A percentile compares a stretch with the other conserved stretches of the same genome.
These are phyloP conservation scores for Ophion obscuratus DNA, from an alignment of 2,888 invertebrate genomes.

Conservation along the genomic window DNA sequence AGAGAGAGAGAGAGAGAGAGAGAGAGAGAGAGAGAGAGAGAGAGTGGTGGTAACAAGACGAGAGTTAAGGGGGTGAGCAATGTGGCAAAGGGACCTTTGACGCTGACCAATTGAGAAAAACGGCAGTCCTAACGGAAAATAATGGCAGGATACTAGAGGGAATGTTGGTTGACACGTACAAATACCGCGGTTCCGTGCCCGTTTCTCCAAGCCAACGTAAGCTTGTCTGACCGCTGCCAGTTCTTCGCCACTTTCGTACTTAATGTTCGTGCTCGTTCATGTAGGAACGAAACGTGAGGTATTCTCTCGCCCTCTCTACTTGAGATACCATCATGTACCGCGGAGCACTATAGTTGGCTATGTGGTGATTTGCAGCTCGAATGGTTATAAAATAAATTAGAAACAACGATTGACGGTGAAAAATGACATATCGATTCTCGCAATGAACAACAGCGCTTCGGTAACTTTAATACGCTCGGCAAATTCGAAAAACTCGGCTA, in stretches of 20 bases:
- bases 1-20: constrained; percentile 19
- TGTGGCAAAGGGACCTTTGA: constrained; percentile 64
- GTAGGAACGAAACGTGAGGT: background rate
- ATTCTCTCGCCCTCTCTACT: background rate
- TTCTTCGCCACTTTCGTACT: constrained; percentile 45
- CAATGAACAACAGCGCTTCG: background rate
- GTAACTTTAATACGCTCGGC: too few species aligned
- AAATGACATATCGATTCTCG: background rate
- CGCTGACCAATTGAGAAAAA: constrained; percentile 78
- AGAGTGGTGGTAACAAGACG: constrained; percentile 34
- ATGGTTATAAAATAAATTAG: constrained; percentile 14
- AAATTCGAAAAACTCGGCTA: too few species aligned
- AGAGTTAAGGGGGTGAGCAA: constrained; percentile 33
- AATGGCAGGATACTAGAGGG: constrained; percentile 68
- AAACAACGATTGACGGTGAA: constrained; percentile 1
- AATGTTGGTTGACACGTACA: constrained; percentile 62
- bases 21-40: constrained; percentile 25
- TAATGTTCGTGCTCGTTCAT: constrained; percentile 2
- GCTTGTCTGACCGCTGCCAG: constrained; percentile 52
- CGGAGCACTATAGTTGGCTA: constrained; percentile 7
- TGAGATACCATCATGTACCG: constrained; percentile 1
- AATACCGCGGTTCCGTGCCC: constrained; percentile 49
- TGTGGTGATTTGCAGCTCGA: constrained; percentile 14
- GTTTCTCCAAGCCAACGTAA: constrained; percentile 32
- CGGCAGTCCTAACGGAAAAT: constrained; percentile 74